phyloP scores from a whole-genome alignment of 2,797 vertebrate genomes.

The Columba guinea region DNA sequence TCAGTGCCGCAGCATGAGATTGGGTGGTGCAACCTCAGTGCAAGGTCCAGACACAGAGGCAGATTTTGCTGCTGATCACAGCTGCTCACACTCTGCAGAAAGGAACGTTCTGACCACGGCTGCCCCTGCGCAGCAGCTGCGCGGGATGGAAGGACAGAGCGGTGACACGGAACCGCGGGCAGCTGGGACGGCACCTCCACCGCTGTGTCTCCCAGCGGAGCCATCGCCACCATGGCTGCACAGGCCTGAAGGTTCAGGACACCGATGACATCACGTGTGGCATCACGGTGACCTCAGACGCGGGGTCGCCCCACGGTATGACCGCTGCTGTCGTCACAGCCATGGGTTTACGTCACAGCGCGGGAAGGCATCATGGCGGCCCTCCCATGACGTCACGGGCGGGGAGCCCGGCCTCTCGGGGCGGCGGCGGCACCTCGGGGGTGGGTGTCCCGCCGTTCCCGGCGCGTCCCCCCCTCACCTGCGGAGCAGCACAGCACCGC shows the following conservation, averaged over 20 bases:
- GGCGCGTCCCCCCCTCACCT: slow-evolving; percentile 80
- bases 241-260: neutral
- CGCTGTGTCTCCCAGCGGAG: fast-evolving
- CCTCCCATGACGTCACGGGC: neutral
- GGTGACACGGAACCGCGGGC: fast-evolving
- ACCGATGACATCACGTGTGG: fast-evolving
- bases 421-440: neutral
- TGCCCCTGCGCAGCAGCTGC: fast-evolving
- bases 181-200: fast-evolving
- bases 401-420: neutral
- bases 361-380: neutral
- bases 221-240: fast-evolving
- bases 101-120: neutral
- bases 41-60: fast-evolving
- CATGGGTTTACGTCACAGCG: neutral
- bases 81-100: neutral
- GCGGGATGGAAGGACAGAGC: fast-evolving
- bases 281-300: fast-evolving
- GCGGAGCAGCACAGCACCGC: slow-evolving; percentile 90
- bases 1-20: neutral
- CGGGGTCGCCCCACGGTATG: fast-evolving
- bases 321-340: neutral
- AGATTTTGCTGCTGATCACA: neutral
- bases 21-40: fast-evolving
- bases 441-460: neutral